Percentiles rank a stretch among this genome's conserved stretches.
These are phyloP conservation scores for Acrobasis consociella DNA, from an alignment of 2,888 invertebrate genomes.

Conservation along the genomic window DNA sequence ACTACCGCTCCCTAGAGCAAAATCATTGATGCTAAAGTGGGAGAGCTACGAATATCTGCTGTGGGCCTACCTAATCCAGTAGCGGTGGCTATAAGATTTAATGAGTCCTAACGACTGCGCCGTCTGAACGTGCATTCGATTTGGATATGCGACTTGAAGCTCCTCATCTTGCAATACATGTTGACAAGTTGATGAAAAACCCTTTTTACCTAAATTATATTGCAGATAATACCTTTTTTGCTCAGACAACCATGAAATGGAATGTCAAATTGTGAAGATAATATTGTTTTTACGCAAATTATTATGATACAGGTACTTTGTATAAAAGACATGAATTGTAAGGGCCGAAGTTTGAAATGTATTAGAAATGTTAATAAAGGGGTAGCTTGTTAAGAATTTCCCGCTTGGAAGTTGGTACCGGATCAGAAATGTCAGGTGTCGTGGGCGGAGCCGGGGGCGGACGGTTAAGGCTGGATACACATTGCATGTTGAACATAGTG, in stretches of 20 bases:
- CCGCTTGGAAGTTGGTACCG: neutral
- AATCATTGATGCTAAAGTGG: too few relatives aligned
- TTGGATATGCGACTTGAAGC: neutral
- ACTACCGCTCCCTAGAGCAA: too few relatives aligned
- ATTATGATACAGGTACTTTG: neutral
- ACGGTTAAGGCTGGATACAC: conserved; percentile 36
- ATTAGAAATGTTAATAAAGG: neutral
- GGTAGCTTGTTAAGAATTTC: conserved; percentile 8
- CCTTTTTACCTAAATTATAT: conserved; percentile 11
- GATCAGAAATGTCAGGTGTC: conserved; percentile 20
- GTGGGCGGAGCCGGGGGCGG: conserved; percentile 32
- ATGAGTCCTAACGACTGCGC: too few relatives aligned
- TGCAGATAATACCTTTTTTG: conserved; percentile 12
- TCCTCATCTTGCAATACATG: conserved; percentile 4
- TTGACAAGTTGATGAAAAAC: conserved; percentile 18
- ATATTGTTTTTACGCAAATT: conserved; percentile 10
- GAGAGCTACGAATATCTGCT: too few relatives aligned
- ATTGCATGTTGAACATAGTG: conserved; percentile 1
- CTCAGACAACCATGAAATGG: conserved; percentile 12
- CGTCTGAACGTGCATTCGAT: neutral
- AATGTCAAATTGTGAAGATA: conserved; percentile 10
- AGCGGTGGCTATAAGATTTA: too few relatives aligned
- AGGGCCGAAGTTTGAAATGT: conserved; percentile 1
- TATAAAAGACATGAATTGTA: neutral
- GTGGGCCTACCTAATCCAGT: too few relatives aligned